These are phyloP conservation scores for Coleophora flavipennella DNA, from an alignment of 2,888 invertebrate genomes.

Conservation along the genomic window DNA sequence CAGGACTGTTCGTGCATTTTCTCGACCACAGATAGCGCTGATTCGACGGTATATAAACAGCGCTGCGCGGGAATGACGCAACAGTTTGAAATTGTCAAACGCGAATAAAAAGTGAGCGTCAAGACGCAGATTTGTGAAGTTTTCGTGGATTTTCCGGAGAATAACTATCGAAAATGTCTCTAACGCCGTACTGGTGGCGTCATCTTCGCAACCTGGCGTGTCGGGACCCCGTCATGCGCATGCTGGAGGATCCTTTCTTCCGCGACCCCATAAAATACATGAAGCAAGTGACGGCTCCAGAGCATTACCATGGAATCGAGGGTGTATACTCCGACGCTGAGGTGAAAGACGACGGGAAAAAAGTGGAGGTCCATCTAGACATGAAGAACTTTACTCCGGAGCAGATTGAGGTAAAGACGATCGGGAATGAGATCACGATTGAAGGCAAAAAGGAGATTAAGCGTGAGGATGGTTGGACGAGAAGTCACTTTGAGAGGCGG, in stretches of 20 bases:
- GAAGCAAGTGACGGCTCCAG: constrained; percentile 35
- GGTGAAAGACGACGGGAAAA: constrained; percentile 75
- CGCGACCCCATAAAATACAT: constrained; percentile 48
- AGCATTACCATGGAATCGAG: constrained; percentile 50
- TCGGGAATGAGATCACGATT: constrained; percentile 80
- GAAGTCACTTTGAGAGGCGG: constrained; percentile 82
- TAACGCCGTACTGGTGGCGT: constrained; percentile 58
- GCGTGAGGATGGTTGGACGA: constrained; percentile 81
- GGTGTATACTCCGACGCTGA: constrained; percentile 70
- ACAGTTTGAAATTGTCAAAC: constrained; percentile 32
- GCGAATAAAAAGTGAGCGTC: constrained; percentile 9
- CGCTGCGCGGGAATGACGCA: constrained; percentile 14
- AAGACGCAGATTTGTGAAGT: constrained; percentile 3
- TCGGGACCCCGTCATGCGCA: constrained; percentile 44
- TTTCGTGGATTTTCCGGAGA: too few relatives aligned
- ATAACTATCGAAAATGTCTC: constrained; percentile 41
- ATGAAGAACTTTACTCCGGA: constrained; percentile 85
- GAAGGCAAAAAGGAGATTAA: constrained; percentile 86
- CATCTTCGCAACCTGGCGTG: constrained; percentile 49
- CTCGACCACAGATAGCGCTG: constrained; percentile 42
- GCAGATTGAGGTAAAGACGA: constrained; percentile 84
- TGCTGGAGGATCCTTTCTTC: constrained; percentile 57
- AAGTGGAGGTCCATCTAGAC: constrained; percentile 81
- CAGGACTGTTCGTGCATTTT: constrained; percentile 31
- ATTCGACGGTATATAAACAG: constrained; percentile 37